A percentile compares a stretch with the other conserved stretches of the same genome.
Conservation (phyloP, 2,113 vertebrate species). For the Enhydra lutris region DNA sequence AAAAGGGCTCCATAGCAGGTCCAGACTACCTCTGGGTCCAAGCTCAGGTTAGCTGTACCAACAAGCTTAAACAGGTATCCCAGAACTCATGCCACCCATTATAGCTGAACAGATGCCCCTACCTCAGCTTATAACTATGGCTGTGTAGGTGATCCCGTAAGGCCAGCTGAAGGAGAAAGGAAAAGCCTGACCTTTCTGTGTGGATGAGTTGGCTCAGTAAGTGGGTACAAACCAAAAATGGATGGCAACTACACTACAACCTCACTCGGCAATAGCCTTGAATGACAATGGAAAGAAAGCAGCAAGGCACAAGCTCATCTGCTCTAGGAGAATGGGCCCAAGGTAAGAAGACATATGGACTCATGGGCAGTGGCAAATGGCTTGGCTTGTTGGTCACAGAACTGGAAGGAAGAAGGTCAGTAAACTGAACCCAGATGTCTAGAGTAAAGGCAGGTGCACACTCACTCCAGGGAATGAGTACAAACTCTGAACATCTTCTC, state of each 20-base stretch:
- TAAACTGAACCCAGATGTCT: too few species aligned
- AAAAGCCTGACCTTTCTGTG: background rate
- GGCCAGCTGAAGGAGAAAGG: background rate
- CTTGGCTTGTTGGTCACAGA: background rate
- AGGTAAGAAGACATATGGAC: background rate
- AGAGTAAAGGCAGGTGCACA: background rate
- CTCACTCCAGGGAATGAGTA: too few species aligned
- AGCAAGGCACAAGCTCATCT: too few species aligned
- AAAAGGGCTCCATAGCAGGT: background rate
- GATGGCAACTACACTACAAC: background rate
- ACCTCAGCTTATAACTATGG: background rate
- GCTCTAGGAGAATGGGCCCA: background rate
- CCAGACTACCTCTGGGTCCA: background rate
- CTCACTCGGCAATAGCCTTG: background rate
- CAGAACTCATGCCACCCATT: too few species aligned
- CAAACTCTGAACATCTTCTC: background rate
- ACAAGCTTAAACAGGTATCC: background rate
- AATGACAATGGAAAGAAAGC: background rate
- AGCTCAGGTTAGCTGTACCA: background rate
- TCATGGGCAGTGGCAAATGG: background rate
- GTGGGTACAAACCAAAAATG: background rate
- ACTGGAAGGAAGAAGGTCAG: background rate
- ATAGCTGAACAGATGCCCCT: background rate
- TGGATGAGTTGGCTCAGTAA: background rate
- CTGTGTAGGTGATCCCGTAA: background rate